These are phyloP conservation scores for Eumeta japonica DNA, from an alignment of 1,140 invertebrate species.

Conservation along the genomic window DNA sequence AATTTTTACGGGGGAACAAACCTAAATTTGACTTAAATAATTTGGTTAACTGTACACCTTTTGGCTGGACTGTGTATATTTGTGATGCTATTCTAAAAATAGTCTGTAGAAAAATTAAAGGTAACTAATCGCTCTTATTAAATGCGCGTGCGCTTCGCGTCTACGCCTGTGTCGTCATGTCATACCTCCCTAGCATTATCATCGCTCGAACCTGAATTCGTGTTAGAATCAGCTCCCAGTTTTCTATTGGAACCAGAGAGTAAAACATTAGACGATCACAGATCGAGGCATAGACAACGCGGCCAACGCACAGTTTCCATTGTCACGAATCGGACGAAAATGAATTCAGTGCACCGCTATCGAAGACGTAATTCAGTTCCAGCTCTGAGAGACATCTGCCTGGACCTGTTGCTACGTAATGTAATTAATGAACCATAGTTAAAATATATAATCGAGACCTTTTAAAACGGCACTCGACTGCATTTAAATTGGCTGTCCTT, in stretches of 20 bases:
- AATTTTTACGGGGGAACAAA: background rate
- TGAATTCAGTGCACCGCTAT: conserved; percentile 8
- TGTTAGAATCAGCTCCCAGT: background rate
- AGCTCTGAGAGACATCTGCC: conserved; percentile 26
- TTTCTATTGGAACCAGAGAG: too few species aligned
- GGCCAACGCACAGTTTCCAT: conserved; percentile 2
- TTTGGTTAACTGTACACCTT: too few species aligned
- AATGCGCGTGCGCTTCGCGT: conserved; percentile 42
- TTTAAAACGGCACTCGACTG: too few species aligned
- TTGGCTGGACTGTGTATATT: too few species aligned
- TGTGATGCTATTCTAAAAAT: too few species aligned
- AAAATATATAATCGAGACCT: too few species aligned
- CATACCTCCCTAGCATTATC: conserved; percentile 3
- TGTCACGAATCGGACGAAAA: conserved; percentile 1
- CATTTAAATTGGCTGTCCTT: too few species aligned
- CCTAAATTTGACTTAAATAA: too few species aligned
- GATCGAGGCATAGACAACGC: conserved; percentile 7
- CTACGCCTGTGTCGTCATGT: conserved; percentile 23
- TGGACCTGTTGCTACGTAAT: conserved; percentile 28
- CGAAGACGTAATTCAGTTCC: conserved; percentile 15
- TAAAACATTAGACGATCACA: conserved; percentile 10
- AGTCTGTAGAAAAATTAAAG: too few species aligned
- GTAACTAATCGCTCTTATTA: too few species aligned
- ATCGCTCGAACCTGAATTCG: conserved; percentile 10
- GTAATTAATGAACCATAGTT: too few species aligned